Conservation (phyloP, 2,888 invertebrate species). For the Corythucha ciliata region DNA sequence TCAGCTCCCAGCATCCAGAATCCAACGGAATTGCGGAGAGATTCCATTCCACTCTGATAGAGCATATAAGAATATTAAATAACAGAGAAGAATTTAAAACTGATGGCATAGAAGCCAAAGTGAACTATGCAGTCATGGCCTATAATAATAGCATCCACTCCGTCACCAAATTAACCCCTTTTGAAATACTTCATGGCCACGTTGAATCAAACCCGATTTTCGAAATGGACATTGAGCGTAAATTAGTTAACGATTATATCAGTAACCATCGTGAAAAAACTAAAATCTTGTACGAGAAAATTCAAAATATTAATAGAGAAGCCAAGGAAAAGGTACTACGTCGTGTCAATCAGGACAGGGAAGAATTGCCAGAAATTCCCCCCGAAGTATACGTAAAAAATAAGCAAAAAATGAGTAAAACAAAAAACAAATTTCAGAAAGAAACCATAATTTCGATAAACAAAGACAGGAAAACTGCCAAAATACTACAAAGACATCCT, state of each 20-base stretch:
- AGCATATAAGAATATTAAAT: conserved; percentile 18
- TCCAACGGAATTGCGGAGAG: conserved; percentile 16
- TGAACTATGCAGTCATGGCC: conserved; percentile 3
- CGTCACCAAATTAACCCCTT: conserved; percentile 11
- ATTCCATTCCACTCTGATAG: conserved; percentile 17
- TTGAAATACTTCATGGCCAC: conserved; percentile 7
- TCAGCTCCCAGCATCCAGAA: conserved; percentile 18
- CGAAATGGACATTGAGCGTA: not conserved
- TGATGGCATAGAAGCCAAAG: not conserved
- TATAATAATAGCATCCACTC: conserved; percentile 19
- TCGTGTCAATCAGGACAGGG: not conserved
- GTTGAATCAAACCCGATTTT: not conserved
- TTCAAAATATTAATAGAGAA: not conserved
- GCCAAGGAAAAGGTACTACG: conserved; percentile 8
- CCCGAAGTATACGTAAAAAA: not conserved
- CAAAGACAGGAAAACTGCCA: not conserved
- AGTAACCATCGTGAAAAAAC: conserved; percentile 4
- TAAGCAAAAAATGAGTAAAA: not conserved
- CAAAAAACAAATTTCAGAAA: not conserved
- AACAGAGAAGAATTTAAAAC: conserved; percentile 8
- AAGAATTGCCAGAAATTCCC: conserved; percentile 3
- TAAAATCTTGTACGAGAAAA: not conserved
- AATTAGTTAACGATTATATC: conserved; percentile 5
- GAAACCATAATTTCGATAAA: not conserved
- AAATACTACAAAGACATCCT: conserved; percentile 10